These are phyloP conservation scores for Sphaeramia orbicularis DNA, from an alignment of 2,797 vertebrate genomes.

Conservation along the genomic window DNA sequence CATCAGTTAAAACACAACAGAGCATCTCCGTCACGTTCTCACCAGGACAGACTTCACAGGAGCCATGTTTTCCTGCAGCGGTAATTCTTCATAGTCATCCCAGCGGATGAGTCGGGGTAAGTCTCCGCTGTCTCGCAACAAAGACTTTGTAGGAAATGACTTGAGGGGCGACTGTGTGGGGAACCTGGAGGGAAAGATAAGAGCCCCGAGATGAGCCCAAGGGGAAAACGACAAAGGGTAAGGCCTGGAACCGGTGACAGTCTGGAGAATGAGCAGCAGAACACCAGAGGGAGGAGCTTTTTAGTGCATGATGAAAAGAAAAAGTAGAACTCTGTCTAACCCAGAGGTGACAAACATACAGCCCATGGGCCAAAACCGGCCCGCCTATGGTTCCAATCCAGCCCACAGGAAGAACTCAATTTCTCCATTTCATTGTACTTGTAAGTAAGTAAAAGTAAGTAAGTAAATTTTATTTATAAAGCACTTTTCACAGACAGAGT, in stretches of 20 bases:
- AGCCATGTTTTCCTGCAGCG: conserved; percentile 81
- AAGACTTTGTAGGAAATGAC: conserved; percentile 87
- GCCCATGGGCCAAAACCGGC: too few relatives aligned
- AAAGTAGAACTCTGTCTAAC: too few relatives aligned
- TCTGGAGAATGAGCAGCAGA: too few relatives aligned
- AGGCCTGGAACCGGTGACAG: neutral
- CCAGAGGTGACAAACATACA: too few relatives aligned
- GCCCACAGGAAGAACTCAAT: too few relatives aligned
- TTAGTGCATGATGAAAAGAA: too few relatives aligned
- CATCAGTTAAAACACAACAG: conserved; percentile 2
- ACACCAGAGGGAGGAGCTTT: too few relatives aligned
- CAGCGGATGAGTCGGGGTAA: conserved; percentile 91
- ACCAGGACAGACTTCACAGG: conserved; percentile 84
- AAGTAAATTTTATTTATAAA: too few relatives aligned
- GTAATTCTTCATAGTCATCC: conserved; percentile 85
- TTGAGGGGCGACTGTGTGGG: conserved; percentile 93
- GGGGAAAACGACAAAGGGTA: neutral
- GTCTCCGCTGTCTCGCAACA: conserved; percentile 73
- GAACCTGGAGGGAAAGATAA: conserved; percentile 66
- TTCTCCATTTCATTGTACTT: too few relatives aligned
- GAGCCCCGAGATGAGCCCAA: neutral
- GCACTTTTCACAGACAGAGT: too few relatives aligned
- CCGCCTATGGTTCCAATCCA: too few relatives aligned
- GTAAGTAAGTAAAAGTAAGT: too few relatives aligned
- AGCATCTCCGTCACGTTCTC: conserved; percentile 35